A percentile compares a stretch with the other conserved stretches of the same genome.
phyloP scores from a whole-genome alignment of 2,113 vertebrate genomes.

The Platysteira castanea region DNA sequence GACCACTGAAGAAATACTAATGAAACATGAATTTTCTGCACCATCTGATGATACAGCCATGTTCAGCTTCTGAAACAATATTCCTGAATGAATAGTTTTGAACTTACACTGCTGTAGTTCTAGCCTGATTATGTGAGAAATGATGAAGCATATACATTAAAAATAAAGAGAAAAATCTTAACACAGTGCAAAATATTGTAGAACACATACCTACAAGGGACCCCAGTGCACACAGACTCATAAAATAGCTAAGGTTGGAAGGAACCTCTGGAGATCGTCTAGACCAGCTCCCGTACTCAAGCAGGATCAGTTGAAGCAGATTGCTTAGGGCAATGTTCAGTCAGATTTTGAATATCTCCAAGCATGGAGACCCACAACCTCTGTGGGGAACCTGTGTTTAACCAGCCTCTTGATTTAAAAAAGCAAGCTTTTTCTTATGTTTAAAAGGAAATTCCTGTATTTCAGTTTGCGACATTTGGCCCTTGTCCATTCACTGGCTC shows the following conservation, averaged over 20 bases:
- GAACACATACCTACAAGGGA: not conserved
- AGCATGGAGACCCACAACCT: not conserved
- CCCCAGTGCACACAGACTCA: not conserved
- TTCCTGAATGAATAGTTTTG: not conserved
- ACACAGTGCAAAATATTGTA: not conserved
- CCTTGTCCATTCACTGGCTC: not conserved
- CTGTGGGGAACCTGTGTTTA: not conserved
- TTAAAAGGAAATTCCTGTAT: not conserved
- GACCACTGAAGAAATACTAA: not conserved
- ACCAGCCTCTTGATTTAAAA: not conserved
- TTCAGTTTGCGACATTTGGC: not conserved
- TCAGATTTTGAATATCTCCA: not conserved
- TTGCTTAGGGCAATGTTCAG: not conserved
- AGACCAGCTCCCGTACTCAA: not conserved
- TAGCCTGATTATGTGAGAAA: not conserved
- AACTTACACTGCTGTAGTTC: not conserved
- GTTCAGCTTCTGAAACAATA: not conserved
- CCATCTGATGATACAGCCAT: not conserved
- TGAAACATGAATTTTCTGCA: not conserved
- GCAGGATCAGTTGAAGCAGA: not conserved
- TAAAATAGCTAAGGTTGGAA: not conserved
- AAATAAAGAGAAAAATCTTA: not conserved
- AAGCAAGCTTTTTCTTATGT: not conserved
- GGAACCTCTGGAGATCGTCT: not conserved
- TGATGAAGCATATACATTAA: not conserved